phyloP scores from a whole-genome alignment of 1,140 invertebrate species.

The Hyphantria cunea region DNA sequence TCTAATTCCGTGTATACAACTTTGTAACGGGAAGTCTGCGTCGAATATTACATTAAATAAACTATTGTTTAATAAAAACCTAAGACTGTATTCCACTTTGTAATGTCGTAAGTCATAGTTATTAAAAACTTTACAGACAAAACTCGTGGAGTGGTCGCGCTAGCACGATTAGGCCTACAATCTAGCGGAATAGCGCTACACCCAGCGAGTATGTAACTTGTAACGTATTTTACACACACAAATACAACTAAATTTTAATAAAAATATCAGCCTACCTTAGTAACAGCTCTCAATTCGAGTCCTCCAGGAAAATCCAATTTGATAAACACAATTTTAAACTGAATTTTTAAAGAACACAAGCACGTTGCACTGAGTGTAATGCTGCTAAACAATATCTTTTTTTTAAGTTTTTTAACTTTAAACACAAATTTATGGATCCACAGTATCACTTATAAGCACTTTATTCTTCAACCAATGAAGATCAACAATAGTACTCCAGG shows the following conservation, averaged over 20 bases:
- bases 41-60: slow-evolving; percentile 1
- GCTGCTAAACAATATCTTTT: slow-evolving; percentile 14
- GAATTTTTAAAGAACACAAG: slow-evolving; percentile 43
- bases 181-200: slow-evolving; percentile 28
- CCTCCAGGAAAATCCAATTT: slow-evolving; percentile 59
- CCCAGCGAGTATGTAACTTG: slow-evolving; percentile 22
- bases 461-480: neutral
- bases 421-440: slow-evolving; percentile 15
- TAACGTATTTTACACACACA: slow-evolving; percentile 24
- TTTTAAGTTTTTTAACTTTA: slow-evolving; percentile 11
- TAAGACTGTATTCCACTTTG: neutral
- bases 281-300: slow-evolving; percentile 55
- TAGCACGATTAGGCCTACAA: slow-evolving; percentile 57
- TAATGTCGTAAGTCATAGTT: no score
- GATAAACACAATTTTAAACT: slow-evolving; percentile 45
- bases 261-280: slow-evolving; percentile 53
- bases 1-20: neutral
- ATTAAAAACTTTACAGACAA: slow-evolving; percentile 17
- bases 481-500: no score
- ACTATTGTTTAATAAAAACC: neutral
- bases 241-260: slow-evolving; percentile 20
- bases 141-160: slow-evolving; percentile 12
- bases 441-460: slow-evolving; percentile 14
- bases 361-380: slow-evolving; percentile 26
- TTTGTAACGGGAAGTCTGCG: neutral